A percentile compares a stretch with the other conserved stretches of the same genome.
Evolutionary conservation across 2,113 vertebrate species (phyloP).

Genomic region (Antechinus flavipes): DNA sequence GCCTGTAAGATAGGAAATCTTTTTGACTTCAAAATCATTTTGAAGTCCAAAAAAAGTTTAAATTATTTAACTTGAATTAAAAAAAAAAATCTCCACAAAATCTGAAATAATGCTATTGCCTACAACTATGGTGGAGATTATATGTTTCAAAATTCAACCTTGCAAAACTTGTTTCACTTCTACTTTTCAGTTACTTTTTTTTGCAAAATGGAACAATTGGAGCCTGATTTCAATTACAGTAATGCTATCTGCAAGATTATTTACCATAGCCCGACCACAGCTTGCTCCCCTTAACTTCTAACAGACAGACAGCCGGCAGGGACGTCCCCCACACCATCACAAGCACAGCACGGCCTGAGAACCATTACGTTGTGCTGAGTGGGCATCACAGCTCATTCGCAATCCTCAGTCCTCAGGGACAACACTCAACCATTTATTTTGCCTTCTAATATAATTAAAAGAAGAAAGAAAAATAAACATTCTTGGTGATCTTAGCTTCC

Average conservation of each 20-base stretch:
- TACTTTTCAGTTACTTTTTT: not conserved
- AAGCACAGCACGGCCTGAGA: too few relatives aligned
- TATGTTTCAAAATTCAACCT: not conserved
- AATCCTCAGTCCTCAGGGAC: conserved; percentile 1
- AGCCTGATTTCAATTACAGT: not conserved
- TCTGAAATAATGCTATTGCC: not conserved
- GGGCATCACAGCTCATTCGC: not conserved
- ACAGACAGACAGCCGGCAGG: not conserved
- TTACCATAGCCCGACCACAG: not conserved
- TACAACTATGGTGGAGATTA: not conserved
- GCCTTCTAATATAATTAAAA: conserved; percentile 11
- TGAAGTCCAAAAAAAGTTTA: not conserved
- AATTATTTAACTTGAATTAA: not conserved
- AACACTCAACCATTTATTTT: conserved; percentile 12
- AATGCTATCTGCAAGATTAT: not conserved
- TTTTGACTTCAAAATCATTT: not conserved
- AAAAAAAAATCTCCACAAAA: not conserved
- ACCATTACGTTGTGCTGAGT: not conserved
- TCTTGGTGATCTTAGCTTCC: not conserved
- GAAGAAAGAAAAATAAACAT: not conserved
- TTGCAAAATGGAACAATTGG: not conserved
- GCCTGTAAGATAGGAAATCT: not conserved
- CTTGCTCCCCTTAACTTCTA: not conserved
- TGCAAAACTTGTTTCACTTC: not conserved
- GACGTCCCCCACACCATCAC: not conserved